These are phyloP conservation scores for Habrosyne pyritoides DNA, from an alignment of 2,888 invertebrate genomes.

Conservation along the genomic window DNA sequence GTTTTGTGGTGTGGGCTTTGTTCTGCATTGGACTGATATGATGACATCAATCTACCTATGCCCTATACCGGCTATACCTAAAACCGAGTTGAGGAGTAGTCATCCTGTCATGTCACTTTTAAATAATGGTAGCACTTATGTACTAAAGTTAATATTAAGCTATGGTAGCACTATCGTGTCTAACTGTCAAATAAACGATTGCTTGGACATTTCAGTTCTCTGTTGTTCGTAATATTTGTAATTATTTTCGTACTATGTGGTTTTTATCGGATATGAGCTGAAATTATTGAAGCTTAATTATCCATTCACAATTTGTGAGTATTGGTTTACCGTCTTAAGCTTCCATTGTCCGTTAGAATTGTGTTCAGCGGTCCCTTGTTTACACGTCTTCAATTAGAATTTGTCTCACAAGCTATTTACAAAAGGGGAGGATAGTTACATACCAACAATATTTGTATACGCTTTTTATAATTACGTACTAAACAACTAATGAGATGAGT, in stretches of 20 bases:
- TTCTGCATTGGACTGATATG: too few species aligned
- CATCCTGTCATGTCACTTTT: too few species aligned
- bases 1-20: too few species aligned
- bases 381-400: conserved; percentile 73
- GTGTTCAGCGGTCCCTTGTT: conserved; percentile 61
- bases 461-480: conserved; percentile 10
- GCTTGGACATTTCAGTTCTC: conserved; percentile 58
- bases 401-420: conserved; percentile 64
- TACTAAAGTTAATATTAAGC: too few species aligned
- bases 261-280: conserved; percentile 55
- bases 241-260: conserved; percentile 73
- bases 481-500: not conserved
- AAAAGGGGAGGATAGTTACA: conserved; percentile 78
- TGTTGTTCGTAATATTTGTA: conserved; percentile 59
- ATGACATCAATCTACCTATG: too few species aligned
- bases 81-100: too few species aligned
- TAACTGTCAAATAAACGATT: conserved; percentile 56
- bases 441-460: conserved; percentile 15
- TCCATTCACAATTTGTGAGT: conserved; percentile 61
- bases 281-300: conserved; percentile 52
- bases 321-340: conserved; percentile 20
- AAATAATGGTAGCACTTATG: too few species aligned
- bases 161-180: not conserved
- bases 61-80: too few species aligned
- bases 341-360: conserved; percentile 31